Percentiles rank a stretch among this genome's conserved stretches.
These are phyloP conservation scores for Epinephelus fuscoguttatus DNA, from an alignment of 2,113 vertebrate species.

Conservation along the genomic window DNA sequence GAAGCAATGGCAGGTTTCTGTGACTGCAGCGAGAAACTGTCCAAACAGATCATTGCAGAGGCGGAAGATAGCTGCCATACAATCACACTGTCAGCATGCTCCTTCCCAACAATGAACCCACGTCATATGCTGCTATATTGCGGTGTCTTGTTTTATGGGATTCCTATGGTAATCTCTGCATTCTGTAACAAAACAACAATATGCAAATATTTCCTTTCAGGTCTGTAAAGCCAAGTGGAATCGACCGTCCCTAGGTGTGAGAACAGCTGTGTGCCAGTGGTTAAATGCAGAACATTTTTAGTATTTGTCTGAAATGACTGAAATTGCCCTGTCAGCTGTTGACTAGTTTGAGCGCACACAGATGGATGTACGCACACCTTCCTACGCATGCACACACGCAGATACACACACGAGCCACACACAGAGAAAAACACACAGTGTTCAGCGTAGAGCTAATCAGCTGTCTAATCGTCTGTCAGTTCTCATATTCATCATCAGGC, in stretches of 20 bases:
- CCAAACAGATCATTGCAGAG: slow-evolving; percentile 38
- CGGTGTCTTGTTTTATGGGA: neutral
- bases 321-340: slow-evolving; percentile 55
- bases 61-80: slow-evolving; percentile 21
- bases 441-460: slow-evolving; percentile 66
- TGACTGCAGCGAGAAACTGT: slow-evolving; percentile 31
- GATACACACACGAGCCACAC: slow-evolving; percentile 35
- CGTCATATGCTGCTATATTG: neutral
- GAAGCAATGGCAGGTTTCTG: slow-evolving; percentile 26
- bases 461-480: slow-evolving; percentile 73
- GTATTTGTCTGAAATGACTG: slow-evolving; percentile 41
- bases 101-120: slow-evolving; percentile 20
- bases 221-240: neutral
- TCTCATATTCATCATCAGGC: slow-evolving; percentile 59
- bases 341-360: slow-evolving; percentile 50
- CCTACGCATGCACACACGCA: slow-evolving; percentile 40
- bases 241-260: neutral
- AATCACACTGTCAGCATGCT: slow-evolving; percentile 24
- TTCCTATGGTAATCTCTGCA: slow-evolving; percentile 12
- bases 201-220: slow-evolving; percentile 7
- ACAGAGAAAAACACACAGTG: slow-evolving; percentile 19
- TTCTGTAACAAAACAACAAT: neutral
- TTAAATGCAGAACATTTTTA: slow-evolving; percentile 25
- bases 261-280: neutral
- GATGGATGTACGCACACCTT: slow-evolving; percentile 53